A percentile compares a stretch with the other conserved stretches of the same genome.
These are phyloP conservation scores for Crocidura indochinensis DNA, from an alignment of 2,797 vertebrate genomes.

Conservation along the genomic window DNA sequence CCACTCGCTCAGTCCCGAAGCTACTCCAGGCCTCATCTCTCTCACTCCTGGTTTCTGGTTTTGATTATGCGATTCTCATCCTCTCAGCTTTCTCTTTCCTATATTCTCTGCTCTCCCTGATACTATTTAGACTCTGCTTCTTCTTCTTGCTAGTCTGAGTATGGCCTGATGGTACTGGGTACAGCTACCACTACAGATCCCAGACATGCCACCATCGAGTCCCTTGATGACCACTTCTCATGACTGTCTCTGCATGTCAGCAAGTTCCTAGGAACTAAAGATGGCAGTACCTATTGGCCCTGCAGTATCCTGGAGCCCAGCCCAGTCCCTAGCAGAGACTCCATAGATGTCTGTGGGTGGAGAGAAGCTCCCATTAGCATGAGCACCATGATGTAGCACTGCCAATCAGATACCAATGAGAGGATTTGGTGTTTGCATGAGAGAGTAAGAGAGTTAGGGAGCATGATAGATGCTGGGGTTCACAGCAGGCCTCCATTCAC, in stretches of 20 bases:
- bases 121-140: not conserved
- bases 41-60: not conserved
- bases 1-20: too few species aligned
- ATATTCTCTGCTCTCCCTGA: not conserved
- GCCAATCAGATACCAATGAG: not conserved
- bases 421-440: not conserved
- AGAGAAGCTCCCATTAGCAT: not conserved
- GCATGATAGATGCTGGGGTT: conserved; percentile 26
- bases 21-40: not conserved
- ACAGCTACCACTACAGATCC: not conserved
- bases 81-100: not conserved
- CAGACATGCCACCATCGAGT: too few species aligned
- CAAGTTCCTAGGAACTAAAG: not conserved
- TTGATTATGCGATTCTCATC: not conserved
- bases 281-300: too few species aligned
- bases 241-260: not conserved
- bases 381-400: too few species aligned
- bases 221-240: not conserved
- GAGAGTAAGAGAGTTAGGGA: not conserved
- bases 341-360: not conserved
- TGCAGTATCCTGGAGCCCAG: too few species aligned
- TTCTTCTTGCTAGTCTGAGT: too few species aligned
- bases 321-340: fast-evolving
- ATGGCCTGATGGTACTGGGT: too few species aligned
- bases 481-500: conserved; percentile 64